Conservation (phyloP, 1,140 invertebrate genomes). For the Drosophila pachea region DNA sequence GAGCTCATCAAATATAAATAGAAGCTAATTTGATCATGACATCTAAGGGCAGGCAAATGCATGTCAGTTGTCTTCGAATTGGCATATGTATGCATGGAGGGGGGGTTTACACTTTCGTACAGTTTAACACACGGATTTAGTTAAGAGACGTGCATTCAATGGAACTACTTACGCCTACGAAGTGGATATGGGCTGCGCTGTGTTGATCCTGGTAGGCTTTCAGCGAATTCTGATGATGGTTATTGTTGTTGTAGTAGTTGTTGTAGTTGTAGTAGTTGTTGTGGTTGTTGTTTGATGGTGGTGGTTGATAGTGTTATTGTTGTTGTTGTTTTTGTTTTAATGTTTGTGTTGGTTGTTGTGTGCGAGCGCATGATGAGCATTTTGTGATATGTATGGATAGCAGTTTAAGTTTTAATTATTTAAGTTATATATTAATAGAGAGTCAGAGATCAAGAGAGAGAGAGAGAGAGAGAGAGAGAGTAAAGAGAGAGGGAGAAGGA, state of each 20-base stretch:
- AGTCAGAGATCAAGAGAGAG: conserved; percentile 10
- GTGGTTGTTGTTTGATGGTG: conserved; percentile 21
- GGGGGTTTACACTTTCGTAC: neutral
- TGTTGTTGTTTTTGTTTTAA: conserved; percentile 34
- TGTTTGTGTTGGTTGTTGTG: conserved; percentile 21
- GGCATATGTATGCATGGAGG: neutral
- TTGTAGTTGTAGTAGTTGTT: conserved; percentile 31
- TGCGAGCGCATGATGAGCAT: conserved; percentile 49
- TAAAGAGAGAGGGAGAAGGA: conserved; percentile 7
- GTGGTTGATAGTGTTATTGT: conserved; percentile 31
- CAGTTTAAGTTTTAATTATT: conserved; percentile 47
- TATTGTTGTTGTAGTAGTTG: conserved; percentile 35
- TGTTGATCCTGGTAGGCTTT: conserved; percentile 89
- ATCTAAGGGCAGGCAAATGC: conserved; percentile 24
- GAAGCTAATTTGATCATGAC: conserved; percentile 26
- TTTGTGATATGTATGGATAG: conserved; percentile 57
- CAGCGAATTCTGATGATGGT: conserved; percentile 86
- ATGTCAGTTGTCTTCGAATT: conserved; percentile 3
- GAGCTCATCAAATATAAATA: neutral
- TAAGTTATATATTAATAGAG: conserved; percentile 7
- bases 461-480: conserved; percentile 13
- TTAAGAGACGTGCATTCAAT: conserved; percentile 57
- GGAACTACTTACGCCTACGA: conserved; percentile 86
- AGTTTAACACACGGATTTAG: conserved; percentile 33
- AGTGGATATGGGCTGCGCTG: conserved; percentile 90